Evolutionary conservation across 2,888 invertebrate genomes (phyloP).

Genomic region (Agriopis leucophaearia): DNA sequence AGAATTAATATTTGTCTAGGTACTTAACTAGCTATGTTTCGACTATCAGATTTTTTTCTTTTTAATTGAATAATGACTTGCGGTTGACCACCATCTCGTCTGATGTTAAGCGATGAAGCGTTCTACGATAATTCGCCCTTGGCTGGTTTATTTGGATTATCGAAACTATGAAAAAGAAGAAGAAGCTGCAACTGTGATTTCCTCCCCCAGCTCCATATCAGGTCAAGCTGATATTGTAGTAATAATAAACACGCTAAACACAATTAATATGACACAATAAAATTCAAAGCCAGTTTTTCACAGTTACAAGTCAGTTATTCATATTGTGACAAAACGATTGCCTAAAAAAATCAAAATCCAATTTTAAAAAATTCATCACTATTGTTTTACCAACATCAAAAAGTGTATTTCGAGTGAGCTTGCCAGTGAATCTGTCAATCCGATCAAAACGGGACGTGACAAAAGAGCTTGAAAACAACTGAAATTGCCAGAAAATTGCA

Average conservation of each 20-base stretch:
- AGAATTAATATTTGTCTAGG: too few species aligned
- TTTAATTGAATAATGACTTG: too few species aligned
- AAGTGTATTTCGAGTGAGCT: conserved; percentile 20
- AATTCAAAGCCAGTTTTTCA: not conserved
- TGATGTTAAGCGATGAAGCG: too few species aligned
- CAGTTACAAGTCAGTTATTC: not conserved
- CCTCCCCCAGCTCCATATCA: too few species aligned
- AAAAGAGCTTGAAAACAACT: conserved; percentile 22
- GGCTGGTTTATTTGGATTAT: too few species aligned
- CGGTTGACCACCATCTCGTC: too few species aligned
- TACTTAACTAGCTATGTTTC: too few species aligned
- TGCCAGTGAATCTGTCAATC: conserved; percentile 30
- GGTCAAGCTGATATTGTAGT: too few species aligned
- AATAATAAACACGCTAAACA: not conserved
- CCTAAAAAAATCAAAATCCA: not conserved
- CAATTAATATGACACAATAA: not conserved
- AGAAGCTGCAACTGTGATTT: too few species aligned
- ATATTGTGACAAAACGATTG: not conserved
- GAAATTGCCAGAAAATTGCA: conserved; percentile 40
- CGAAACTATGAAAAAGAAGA: too few species aligned
- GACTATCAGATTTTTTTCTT: too few species aligned
- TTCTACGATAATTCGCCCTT: too few species aligned
- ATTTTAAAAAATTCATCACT: conserved; percentile 21
- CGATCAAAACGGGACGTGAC: conserved; percentile 20
- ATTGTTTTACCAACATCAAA: conserved; percentile 26